Base-by-base conservation (phyloP, 2,113 vertebrate genomes). In the Catagonus wagneri region DNA sequence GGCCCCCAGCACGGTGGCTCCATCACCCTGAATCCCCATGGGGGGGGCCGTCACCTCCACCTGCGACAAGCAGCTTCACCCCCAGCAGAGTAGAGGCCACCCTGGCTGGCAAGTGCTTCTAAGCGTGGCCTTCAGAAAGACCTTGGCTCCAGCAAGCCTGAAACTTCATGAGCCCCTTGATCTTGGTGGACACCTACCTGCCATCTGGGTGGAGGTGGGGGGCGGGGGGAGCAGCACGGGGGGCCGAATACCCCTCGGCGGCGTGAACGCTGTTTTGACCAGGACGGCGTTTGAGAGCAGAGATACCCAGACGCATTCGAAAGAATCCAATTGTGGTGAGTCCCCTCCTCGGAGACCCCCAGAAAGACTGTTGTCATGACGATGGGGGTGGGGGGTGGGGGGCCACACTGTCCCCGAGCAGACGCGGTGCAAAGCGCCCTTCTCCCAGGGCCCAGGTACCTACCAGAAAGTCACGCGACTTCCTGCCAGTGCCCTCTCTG, bases 201-300 rank as follows among this genome's bases (percentile, higher is more conserved):
- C 27, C 10, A 16, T 8, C 44, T 44, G 44, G 44, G 44, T 44
- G 44, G 44, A 8, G 44, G 7, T 2, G 32, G 56, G 12, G 16
- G 71, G 8, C 11, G 3, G 22, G 20, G 39, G 17, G 58, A 16
- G 22, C 50, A 1, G 32, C 2, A 23, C 3, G 12, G 83, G 16
- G 23, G 15, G n/a, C n/a, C 50, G 8, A 8, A 3, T 1, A 19
- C 2, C 2, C 23, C 1, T 23, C 2, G 5, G 34, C 13, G 36
- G 68, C 68, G 39, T 56, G 13, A 56, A 87, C 20, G 13, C 29
- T 29, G 15, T 44, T 20, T 10, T 60, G 34, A 60, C 27, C 2
- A 3, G 75, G 20, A 60, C n/a, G 54, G 34, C 2, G 14, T 16
- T 23, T 44, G 27, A 22, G 54, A 32, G 54, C 68, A 44, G 84